phyloP scores from a whole-genome alignment of 2,797 vertebrate genomes.

The Labroides dimidiatus region DNA sequence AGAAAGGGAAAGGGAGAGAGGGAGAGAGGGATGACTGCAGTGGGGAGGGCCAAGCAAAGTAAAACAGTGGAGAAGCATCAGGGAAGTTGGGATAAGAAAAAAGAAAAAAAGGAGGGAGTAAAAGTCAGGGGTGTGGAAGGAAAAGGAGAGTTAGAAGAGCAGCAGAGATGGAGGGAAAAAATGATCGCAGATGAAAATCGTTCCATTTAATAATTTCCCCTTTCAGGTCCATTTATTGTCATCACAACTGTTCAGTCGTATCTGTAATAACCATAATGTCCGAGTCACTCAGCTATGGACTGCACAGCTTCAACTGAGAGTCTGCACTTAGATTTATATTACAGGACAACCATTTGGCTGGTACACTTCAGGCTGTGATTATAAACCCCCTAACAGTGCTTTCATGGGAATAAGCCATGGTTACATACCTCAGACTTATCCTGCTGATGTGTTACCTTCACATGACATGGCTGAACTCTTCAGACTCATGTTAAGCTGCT shows the following conservation, averaged over 20 bases:
- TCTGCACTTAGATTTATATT: conserved; percentile 50
- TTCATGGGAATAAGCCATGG: conserved; percentile 11
- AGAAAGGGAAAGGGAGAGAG: no score
- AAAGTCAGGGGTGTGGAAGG: conserved; percentile 18
- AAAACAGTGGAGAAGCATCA: conserved; percentile 28
- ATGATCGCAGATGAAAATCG: conserved; percentile 64
- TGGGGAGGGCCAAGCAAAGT: conserved; percentile 41
- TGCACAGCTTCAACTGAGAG: conserved; percentile 40
- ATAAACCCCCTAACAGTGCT: conserved; percentile 20
- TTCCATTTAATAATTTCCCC: conserved; percentile 71
- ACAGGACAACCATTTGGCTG: conserved; percentile 30
- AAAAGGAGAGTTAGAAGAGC: conserved; percentile 27
- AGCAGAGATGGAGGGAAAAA: conserved; percentile 52
- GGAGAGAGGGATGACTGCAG: conserved; percentile 55
- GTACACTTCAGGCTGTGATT: conserved; percentile 24
- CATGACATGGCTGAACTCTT: conserved; percentile 27
- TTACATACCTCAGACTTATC: conserved; percentile 23
- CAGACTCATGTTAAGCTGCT: conserved; percentile 29
- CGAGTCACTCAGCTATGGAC: conserved; percentile 55
- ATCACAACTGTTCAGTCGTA: conserved; percentile 63
- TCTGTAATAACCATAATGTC: conserved; percentile 60
- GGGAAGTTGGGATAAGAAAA: conserved; percentile 33
- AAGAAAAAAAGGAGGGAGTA: conserved; percentile 6
- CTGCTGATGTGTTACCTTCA: conserved; percentile 11
- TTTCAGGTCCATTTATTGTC: conserved; percentile 57